Evolutionary conservation across 2,113 vertebrate genomes (phyloP).

Genomic region (Sclerurus mexicanus): DNA sequence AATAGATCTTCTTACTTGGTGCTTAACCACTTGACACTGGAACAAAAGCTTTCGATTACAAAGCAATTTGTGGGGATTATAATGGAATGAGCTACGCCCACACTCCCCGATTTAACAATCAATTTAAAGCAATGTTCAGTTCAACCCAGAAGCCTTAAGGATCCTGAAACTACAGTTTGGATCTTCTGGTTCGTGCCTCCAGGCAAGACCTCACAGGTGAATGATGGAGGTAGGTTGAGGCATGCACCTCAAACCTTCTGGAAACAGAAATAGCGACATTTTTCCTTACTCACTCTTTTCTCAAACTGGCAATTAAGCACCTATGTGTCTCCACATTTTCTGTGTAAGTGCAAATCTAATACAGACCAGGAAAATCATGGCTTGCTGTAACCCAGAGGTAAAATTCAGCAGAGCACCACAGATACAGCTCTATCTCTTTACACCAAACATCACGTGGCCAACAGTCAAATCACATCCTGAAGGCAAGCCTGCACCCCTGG

Average conservation of each 20-base stretch:
- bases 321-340: neutral
- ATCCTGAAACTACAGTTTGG: neutral
- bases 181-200: neutral
- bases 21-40: constrained; percentile 73
- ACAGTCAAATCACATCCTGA: neutral
- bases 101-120: constrained; percentile 64
- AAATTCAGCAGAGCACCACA: neutral
- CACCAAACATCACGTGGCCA: neutral
- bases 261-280: neutral
- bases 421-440: neutral
- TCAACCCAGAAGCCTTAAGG: constrained; percentile 7
- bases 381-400: neutral
- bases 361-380: neutral
- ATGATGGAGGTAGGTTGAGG: neutral
- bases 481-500: fast-evolving
- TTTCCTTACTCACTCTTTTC: neutral
- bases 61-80: constrained; percentile 74
- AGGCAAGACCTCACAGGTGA: neutral
- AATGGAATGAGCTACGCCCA: constrained; percentile 65
- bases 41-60: constrained; percentile 77
- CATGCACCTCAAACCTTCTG: neutral
- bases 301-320: neutral
- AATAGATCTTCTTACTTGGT: constrained; percentile 66
- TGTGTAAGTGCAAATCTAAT: neutral
- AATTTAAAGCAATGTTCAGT: constrained; percentile 44